Evolutionary conservation across 2,113 vertebrate species (phyloP).

Genomic region (Mus pahari): DNA sequence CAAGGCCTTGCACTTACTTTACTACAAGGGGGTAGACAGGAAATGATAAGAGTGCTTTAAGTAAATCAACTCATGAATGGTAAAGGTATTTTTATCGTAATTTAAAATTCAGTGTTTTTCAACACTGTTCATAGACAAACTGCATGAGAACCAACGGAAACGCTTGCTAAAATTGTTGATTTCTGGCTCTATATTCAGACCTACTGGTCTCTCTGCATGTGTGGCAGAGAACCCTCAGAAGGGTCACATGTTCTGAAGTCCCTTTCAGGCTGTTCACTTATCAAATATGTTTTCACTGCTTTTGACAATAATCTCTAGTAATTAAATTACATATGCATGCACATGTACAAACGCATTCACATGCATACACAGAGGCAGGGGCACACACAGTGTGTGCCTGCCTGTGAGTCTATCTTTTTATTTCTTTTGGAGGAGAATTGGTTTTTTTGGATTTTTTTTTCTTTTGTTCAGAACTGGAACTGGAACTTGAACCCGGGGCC

Average conservation of each 20-base stretch:
- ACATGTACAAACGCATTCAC: background rate
- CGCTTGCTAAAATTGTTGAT: constrained; percentile 38
- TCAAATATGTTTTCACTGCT: background rate
- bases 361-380: background rate
- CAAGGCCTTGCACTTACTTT: background rate
- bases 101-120: background rate
- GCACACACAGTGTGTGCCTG: background rate
- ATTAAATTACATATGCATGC: background rate
- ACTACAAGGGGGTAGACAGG: background rate
- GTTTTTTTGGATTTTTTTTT: background rate
- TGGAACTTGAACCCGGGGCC: background rate
- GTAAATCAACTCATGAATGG: background rate
- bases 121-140: background rate
- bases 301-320: constrained; percentile 28
- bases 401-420: background rate
- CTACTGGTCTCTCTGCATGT: background rate
- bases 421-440: constrained; percentile 35
- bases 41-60: background rate
- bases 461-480: background rate
- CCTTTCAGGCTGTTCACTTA: background rate
- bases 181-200: background rate
- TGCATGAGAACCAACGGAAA: background rate
- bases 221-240: background rate
- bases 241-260: background rate
- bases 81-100: constrained; percentile 1